phyloP scores from a whole-genome alignment of 2,113 vertebrate species.

The Pipra filicauda region DNA sequence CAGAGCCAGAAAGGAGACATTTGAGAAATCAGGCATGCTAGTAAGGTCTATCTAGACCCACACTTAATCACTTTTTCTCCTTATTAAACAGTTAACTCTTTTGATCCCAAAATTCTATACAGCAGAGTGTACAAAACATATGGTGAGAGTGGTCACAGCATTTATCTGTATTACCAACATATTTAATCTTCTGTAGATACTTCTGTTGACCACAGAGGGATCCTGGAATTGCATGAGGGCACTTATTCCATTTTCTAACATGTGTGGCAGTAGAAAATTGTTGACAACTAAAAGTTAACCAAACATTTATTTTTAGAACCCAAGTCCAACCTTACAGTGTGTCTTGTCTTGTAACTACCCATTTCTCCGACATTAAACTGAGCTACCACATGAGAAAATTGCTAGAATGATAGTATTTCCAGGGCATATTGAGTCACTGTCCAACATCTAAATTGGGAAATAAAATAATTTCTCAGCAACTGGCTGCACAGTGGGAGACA shows the following conservation, averaged over 20 bases:
- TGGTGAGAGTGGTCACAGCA: accelerated
- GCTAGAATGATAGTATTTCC: constrained; percentile 72
- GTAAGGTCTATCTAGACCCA: neutral
- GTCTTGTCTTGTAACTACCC: constrained; percentile 69
- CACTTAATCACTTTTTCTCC: neutral
- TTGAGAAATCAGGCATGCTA: neutral
- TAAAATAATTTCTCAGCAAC: constrained; percentile 67
- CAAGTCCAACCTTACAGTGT: constrained; percentile 32
- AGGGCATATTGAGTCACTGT: constrained; percentile 76
- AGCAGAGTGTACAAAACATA: neutral
- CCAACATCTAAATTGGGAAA: constrained; percentile 73
- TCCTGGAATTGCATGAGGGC: neutral
- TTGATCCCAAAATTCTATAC: neutral
- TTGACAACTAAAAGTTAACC: constrained; percentile 69
- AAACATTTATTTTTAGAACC: constrained; percentile 75
- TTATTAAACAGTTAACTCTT: neutral
- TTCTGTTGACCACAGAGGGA: neutral
- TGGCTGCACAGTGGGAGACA: constrained; percentile 38
- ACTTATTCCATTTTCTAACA: constrained; percentile 41
- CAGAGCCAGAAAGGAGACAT: neutral
- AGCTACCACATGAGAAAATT: constrained; percentile 71
- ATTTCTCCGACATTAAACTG: constrained; percentile 68
- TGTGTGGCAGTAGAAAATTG: constrained; percentile 56
- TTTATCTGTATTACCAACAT: neutral
- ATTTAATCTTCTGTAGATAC: neutral